A percentile compares a stretch with the other conserved stretches of the same genome.
phyloP scores from a whole-genome alignment of 2,113 vertebrate species.

The Thermophis baileyi region DNA sequence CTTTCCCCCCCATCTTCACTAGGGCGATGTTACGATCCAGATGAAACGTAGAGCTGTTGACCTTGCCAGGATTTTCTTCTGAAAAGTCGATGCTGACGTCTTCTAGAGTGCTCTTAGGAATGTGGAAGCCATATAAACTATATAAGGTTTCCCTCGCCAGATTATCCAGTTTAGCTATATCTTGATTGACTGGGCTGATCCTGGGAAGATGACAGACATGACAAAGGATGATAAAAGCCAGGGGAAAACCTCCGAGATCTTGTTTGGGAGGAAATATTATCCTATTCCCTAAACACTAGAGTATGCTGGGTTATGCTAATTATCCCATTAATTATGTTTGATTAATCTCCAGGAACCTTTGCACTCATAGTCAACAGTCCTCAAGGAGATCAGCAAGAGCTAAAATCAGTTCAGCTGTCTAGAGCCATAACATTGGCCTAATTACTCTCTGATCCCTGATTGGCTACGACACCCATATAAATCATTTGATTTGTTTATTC shows the following conservation, averaged over 20 bases:
- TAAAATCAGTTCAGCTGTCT: background rate
- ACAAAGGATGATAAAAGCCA: background rate
- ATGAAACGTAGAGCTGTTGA: slow-evolving; percentile 18
- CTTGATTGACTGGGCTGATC: slow-evolving; percentile 25
- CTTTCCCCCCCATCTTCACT: background rate
- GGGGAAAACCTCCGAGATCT: fast-evolving
- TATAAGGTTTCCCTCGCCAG: slow-evolving; percentile 56
- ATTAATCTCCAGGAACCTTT: background rate
- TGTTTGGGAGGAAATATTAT: background rate
- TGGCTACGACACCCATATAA: background rate
- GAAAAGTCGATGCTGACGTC: background rate
- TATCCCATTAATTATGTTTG: background rate
- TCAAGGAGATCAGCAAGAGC: background rate
- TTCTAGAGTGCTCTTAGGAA: background rate
- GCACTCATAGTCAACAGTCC: background rate
- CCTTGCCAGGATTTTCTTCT: background rate
- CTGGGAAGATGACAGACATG: slow-evolving; percentile 32
- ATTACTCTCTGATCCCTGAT: background rate
- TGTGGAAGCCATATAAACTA: slow-evolving; percentile 46
- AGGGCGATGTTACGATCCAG: slow-evolving; percentile 51
- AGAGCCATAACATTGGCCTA: background rate
- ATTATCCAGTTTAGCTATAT: slow-evolving; percentile 56
- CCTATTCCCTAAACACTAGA: background rate
- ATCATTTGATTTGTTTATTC: background rate
- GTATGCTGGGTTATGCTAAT: background rate